Conservation (phyloP, 2,797 vertebrate species). For the Yasuhikotakia modesta region DNA sequence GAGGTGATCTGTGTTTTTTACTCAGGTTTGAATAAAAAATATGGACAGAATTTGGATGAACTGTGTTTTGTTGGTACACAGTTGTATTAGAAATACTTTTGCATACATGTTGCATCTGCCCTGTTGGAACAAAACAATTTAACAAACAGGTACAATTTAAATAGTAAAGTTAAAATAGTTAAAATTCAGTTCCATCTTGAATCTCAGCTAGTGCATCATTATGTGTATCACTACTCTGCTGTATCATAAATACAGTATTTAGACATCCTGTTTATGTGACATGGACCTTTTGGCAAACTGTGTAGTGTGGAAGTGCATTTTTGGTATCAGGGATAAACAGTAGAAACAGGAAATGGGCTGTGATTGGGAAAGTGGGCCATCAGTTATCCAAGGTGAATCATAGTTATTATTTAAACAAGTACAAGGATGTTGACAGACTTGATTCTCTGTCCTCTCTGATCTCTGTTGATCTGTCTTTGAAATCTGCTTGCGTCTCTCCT, state of each 20-base stretch:
- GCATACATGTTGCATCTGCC: too few species aligned
- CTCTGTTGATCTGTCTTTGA: constrained; percentile 53
- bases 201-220: background rate
- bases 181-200: background rate
- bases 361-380: constrained; percentile 4
- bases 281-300: background rate
- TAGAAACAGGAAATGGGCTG: constrained; percentile 27
- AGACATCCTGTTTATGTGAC: background rate
- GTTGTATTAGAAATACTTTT: too few species aligned
- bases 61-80: too few species aligned
- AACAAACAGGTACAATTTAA: too few species aligned
- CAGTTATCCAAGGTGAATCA: background rate
- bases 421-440: background rate
- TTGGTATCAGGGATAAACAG: background rate
- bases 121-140: too few species aligned
- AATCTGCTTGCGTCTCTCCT: constrained; percentile 70
- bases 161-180: background rate
- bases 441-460: background rate
- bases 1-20: constrained; percentile 39
- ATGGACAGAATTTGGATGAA: background rate
- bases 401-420: constrained; percentile 56
- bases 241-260: background rate
- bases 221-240: background rate
- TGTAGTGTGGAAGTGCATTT: background rate
- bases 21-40: background rate